Conservation (phyloP, 2,888 invertebrate species). For the Zaprionus obscuricornis region DNA sequence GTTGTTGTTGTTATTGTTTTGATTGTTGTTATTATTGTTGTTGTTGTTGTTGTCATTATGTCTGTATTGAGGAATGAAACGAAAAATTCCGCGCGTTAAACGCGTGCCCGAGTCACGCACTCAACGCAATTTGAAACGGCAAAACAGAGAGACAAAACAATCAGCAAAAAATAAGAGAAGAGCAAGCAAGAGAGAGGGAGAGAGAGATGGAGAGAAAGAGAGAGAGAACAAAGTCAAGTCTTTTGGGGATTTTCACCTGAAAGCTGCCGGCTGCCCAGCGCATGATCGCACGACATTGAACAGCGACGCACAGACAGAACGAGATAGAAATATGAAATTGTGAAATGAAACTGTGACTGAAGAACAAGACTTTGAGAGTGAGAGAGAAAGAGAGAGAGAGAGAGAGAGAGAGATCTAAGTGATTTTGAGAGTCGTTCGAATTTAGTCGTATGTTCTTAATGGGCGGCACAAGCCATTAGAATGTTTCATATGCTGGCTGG, state of each 20-base stretch:
- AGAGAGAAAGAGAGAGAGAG: too few relatives aligned
- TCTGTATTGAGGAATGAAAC: slow-evolving; percentile 8
- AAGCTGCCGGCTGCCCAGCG: too few relatives aligned
- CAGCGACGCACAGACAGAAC: too few relatives aligned
- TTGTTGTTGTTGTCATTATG: slow-evolving; percentile 3
- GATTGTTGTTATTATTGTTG: neutral
- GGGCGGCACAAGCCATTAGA: slow-evolving; percentile 27
- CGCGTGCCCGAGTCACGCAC: slow-evolving; percentile 69
- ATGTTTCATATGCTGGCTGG: too few relatives aligned
- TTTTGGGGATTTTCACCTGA: slow-evolving; percentile 39
- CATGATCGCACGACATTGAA: too few relatives aligned
- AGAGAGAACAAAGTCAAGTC: neutral
- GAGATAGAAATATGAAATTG: too few relatives aligned
- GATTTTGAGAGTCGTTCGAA: neutral
- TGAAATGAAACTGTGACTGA: too few relatives aligned
- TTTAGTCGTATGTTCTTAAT: slow-evolving; percentile 25
- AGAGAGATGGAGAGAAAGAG: neutral
- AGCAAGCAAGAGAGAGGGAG: slow-evolving; percentile 27
- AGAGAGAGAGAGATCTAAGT: too few relatives aligned
- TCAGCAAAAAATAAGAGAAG: slow-evolving; percentile 21
- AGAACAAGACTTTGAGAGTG: too few relatives aligned
- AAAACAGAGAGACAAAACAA: neutral
- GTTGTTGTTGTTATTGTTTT: slow-evolving; percentile 6
- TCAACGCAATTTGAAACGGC: neutral
- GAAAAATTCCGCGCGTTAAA: slow-evolving; percentile 35